Evolutionary conservation across 2,888 invertebrate species (phyloP), one percentile per base, ranked within the genome.

Genomic region (Brachycybe producta): DNA sequence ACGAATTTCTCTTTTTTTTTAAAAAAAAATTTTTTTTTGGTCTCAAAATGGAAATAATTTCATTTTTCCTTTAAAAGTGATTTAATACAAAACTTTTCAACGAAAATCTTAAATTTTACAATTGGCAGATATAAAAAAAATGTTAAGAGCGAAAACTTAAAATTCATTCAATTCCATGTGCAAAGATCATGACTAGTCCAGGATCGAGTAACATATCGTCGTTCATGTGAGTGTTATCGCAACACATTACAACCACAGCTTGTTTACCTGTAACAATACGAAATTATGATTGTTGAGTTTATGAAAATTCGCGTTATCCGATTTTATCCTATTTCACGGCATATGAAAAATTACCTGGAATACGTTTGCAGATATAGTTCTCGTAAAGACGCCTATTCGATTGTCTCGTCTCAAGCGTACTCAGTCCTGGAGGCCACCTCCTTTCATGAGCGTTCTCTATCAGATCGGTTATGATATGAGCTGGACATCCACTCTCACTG

Each of bases 381-480:
- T 94, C 92, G 66, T 94, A 95, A 61, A 80, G 83, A 61, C 91
- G 75, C 59, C 94, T 77, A 69, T 92, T 94, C 63, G 86, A 85
- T 66, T 95, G 94, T 57, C 94, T 74, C 1, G 91, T 92, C 70
- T 95, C 94, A 36, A 94, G 72, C 0, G 92, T 69, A 60, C 83
- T 86, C 11, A 94, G 72, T 11, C 94, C 94, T 0, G 84, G 82
- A 0, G 94, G 95, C 94, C 95, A 95, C 56, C 87, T 77, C 53
- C 92, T 72, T 67, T 95, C 94, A 66, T 95, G 95, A 56, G 94
- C 92, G 68, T 94, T 94, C 66, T 92, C 91, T 90, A 95, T 94
- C 30, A 95, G 74, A 62, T 91, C 88, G 61, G 88, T 88, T 54
- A 94, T 79, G 54, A 92, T 86, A 65, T 91, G 87, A 19, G 84